Base-by-base conservation (phyloP, 1,140 invertebrate genomes). In the Cyclina sinensis region DNA sequence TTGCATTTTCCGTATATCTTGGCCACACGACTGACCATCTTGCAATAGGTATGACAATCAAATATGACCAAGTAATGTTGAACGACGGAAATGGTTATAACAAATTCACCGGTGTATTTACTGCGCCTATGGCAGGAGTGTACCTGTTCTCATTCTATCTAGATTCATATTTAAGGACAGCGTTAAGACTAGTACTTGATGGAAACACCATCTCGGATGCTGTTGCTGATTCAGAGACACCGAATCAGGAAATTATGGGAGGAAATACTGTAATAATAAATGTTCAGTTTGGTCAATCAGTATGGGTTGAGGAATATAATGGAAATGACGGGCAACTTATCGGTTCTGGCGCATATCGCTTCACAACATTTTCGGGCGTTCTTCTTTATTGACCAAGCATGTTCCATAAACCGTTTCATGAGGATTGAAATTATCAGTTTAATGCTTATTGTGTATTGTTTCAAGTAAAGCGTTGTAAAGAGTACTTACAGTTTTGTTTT, bases 31-130 rank as follows among this genome's bases (percentile, higher is more conserved):
- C 30, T 0, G 5, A 7, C 18, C 74, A 46, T 30, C 39, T 51
- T 2, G 9, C 39, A 48, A 0, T n/a, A 24, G 48, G 48, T 0
- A n/a, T 48, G 0, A 14, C 39, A 0, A 78, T 78, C 18, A 51
- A 48, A 32, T 78, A 16, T 7, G 74, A 78, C 74, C 1, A 30
- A 51, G 27, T 78, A 5, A 11, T 78, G 12, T 16, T 51, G 18
- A 78, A 78, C n/a, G 74, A 78, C 14, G 74, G 74, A 7, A 51
- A 46, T 27, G 74, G n/a, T 24, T 78, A 78, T 43, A 78, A 78
- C 18, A 0, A 2, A 30, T 51, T 39, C 24, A 78, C 74, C 11
- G 74, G 74, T 12, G 32, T 32, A 16, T 78, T 78, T 18, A 78
- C 74, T 0, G 74, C 21, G 12, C 74, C 74, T 7, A 1, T 24